A percentile compares a stretch with the other conserved stretches of the same genome.
Evolutionary conservation across 2,113 vertebrate genomes (phyloP).

Genomic region (Hemiscyllium ocellatum): DNA sequence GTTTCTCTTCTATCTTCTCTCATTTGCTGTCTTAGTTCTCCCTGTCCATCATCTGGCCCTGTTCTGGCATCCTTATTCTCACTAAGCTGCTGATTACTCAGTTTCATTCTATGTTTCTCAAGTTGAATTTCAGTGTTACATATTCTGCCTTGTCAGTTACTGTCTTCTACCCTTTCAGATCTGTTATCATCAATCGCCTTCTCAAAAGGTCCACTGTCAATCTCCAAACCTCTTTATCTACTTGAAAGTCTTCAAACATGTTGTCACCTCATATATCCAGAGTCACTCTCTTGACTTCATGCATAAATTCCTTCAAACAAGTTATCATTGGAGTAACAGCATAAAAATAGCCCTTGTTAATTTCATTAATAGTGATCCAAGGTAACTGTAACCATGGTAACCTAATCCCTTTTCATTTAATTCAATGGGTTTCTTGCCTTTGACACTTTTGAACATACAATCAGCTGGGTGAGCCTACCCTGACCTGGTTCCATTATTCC

Average conservation of each 20-base stretch:
- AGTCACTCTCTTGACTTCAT: neutral
- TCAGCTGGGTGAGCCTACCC: neutral
- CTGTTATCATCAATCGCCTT: neutral
- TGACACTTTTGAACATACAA: neutral
- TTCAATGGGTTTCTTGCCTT: neutral
- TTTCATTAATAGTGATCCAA: neutral
- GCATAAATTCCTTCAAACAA: neutral
- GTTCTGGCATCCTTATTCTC: neutral
- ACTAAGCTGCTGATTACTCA: neutral
- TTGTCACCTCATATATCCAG: neutral
- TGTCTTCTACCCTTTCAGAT: neutral
- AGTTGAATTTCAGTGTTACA: neutral
- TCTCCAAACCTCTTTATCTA: neutral
- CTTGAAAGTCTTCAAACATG: neutral
- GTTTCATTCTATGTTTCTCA: neutral
- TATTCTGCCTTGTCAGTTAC: neutral
- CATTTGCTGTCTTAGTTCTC: neutral
- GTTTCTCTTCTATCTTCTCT: neutral
- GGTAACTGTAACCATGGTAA: neutral
- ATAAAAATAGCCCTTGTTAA: neutral
- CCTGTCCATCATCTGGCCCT: neutral
- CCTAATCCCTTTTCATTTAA: neutral
- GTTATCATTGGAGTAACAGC: neutral
- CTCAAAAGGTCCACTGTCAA: neutral
- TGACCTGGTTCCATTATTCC: neutral